These are phyloP conservation scores for Tholera decimalis DNA, from an alignment of 2,888 invertebrate genomes.

Conservation along the genomic window DNA sequence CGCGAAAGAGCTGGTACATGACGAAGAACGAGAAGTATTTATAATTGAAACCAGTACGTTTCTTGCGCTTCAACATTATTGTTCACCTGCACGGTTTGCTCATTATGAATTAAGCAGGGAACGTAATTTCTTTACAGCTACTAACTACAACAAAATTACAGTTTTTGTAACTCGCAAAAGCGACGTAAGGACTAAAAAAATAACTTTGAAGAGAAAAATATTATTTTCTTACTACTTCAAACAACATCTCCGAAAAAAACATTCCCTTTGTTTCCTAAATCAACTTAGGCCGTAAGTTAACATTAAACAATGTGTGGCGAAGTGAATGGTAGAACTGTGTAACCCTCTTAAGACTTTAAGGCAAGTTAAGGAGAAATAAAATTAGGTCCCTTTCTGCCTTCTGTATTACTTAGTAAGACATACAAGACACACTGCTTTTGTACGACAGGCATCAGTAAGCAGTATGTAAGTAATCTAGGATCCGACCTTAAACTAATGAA, in stretches of 20 bases:
- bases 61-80: constrained; percentile 12
- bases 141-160: not conserved
- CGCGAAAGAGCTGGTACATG: not conserved
- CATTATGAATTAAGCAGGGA: constrained; percentile 14
- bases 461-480: constrained; percentile 57
- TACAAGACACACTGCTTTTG: constrained; percentile 39
- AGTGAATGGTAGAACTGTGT: constrained; percentile 25
- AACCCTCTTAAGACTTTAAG: constrained; percentile 27
- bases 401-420: constrained; percentile 28
- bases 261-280: constrained; percentile 35
- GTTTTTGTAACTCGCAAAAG: not conserved
- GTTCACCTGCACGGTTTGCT: not conserved
- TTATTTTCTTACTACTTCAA: constrained; percentile 5
- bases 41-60: constrained; percentile 21
- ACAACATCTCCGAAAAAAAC: constrained; percentile 19
- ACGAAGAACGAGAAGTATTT: constrained; percentile 4
- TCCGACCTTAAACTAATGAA: constrained; percentile 65
- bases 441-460: constrained; percentile 30
- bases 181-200: not conserved
- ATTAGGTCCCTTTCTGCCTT: constrained; percentile 25
- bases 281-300: constrained; percentile 32
- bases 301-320: constrained; percentile 32
- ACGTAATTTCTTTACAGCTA: not conserved
- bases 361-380: constrained; percentile 37
- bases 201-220: constrained; percentile 12